These are phyloP conservation scores for Oryzias woworae DNA, from an alignment of 2,113 vertebrate species.

Conservation along the genomic window DNA sequence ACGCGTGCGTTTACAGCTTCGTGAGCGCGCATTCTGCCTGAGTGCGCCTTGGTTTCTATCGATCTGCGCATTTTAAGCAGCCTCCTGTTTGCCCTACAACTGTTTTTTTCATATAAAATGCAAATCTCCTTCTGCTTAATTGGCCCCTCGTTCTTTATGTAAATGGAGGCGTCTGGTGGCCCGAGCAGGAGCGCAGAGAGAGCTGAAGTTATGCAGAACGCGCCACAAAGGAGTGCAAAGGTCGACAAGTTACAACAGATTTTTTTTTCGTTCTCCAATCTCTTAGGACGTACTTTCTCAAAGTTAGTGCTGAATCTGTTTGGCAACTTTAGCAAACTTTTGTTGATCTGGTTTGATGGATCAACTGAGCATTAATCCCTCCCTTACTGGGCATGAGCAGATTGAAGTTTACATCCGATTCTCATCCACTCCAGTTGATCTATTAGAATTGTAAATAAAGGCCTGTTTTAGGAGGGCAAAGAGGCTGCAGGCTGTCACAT, in stretches of 20 bases:
- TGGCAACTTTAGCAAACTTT: conserved; percentile 13
- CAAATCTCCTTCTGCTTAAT: conserved; percentile 58
- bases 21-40: conserved; percentile 4
- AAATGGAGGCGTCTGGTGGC: conserved; percentile 57
- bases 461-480: neutral
- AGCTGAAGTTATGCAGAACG: conserved; percentile 50
- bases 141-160: conserved; percentile 58
- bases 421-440: neutral
- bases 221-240: conserved; percentile 50
- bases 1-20: conserved; percentile 1
- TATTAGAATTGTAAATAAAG: neutral
- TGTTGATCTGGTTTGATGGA: neutral
- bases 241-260: conserved; percentile 59
- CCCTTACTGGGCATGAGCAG: neutral
- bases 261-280: conserved; percentile 22
- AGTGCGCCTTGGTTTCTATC: conserved; percentile 41
- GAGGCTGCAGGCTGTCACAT: too few relatives aligned
- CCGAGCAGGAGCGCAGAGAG: conserved; percentile 4
- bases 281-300: neutral
- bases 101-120: conserved; percentile 72
- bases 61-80: conserved; percentile 62
- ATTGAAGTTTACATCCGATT: neutral
- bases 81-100: conserved; percentile 58
- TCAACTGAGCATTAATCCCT: neutral
- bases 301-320: conserved; percentile 37